These are phyloP conservation scores for Yasuhikotakia modesta DNA, from an alignment of 2,797 vertebrate species.

Conservation along the genomic window DNA sequence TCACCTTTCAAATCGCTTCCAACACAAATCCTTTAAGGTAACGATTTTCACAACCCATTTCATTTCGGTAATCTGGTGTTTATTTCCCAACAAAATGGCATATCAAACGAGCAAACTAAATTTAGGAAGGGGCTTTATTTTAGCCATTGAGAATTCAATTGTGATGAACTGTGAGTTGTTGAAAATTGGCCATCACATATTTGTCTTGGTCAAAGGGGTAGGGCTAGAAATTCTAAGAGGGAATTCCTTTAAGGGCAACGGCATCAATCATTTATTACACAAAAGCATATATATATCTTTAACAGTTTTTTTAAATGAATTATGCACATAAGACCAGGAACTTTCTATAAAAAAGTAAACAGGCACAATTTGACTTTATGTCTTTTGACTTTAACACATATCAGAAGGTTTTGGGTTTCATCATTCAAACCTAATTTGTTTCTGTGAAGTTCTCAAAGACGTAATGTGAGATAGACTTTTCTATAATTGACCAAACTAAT, in stretches of 20 bases:
- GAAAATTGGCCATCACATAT: too few species aligned
- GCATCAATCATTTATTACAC: too few species aligned
- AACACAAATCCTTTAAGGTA: slow-evolving; percentile 4
- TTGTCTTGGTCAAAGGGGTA: too few species aligned
- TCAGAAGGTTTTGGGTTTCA: slow-evolving; percentile 29
- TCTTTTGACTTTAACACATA: slow-evolving; percentile 7
- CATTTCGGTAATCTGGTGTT: neutral
- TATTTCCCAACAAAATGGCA: neutral
- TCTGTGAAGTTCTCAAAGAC: neutral
- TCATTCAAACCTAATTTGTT: slow-evolving; percentile 27
- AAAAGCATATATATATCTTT: too few species aligned
- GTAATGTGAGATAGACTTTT: neutral
- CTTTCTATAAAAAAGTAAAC: neutral
- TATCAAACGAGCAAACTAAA: neutral
- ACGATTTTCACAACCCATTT: neutral
- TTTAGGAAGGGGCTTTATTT: neutral
- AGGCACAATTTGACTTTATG: too few species aligned
- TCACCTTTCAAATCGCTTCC: slow-evolving; percentile 33
- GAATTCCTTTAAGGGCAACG: too few species aligned
- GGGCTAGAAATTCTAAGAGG: too few species aligned
- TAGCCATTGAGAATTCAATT: neutral
- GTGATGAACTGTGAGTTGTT: neutral
- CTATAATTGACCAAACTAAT: slow-evolving; percentile 32
- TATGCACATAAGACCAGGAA: neutral
- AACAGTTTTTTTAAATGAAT: neutral